Conservation (phyloP, 37 sponge, comb jelly and placozoan genomes). For the Geodia barretti region DNA sequence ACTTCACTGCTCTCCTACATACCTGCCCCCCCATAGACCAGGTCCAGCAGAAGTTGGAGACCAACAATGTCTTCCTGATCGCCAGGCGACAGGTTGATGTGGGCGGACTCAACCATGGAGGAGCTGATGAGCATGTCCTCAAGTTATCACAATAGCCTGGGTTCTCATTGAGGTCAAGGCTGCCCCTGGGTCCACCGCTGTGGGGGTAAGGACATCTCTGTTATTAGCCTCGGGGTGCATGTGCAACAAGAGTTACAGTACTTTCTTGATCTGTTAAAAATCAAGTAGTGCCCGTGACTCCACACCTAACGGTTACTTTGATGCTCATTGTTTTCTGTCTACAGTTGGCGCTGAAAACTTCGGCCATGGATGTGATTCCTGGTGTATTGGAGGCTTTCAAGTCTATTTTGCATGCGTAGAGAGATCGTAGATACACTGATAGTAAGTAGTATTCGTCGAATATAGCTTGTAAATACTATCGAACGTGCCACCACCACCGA, state of each 20-base stretch:
- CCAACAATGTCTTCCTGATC: conserved; percentile 86
- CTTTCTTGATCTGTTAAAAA: too few relatives aligned
- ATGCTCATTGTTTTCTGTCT: too few relatives aligned
- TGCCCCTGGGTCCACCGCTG: conserved; percentile 14
- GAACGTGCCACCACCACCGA: too few relatives aligned
- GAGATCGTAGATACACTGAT: too few relatives aligned
- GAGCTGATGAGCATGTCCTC: conserved; percentile 91
- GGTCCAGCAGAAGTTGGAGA: conserved; percentile 63
- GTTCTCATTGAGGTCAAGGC: conserved; percentile 92
- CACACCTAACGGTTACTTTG: too few relatives aligned
- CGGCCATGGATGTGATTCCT: conserved; percentile 65
- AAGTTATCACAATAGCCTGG: conserved; percentile 89
- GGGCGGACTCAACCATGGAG: conserved; percentile 46
- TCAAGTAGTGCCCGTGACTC: too few relatives aligned
- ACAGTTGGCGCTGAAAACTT: conserved; percentile 82
- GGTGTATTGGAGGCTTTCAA: conserved; percentile 67
- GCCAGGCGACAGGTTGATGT: conserved; percentile 76
- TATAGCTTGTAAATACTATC: too few relatives aligned
- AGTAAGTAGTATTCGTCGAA: too few relatives aligned
- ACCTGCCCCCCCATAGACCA: conserved; percentile 48
- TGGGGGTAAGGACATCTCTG: conserved; percentile 51
- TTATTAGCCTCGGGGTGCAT: too few relatives aligned
- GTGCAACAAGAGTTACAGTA: too few relatives aligned
- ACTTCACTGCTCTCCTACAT: too few relatives aligned
- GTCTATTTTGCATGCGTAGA: conserved; percentile 51